Conservation (phyloP, 2,797 vertebrate species). For the Lycodopsis pacificus region DNA sequence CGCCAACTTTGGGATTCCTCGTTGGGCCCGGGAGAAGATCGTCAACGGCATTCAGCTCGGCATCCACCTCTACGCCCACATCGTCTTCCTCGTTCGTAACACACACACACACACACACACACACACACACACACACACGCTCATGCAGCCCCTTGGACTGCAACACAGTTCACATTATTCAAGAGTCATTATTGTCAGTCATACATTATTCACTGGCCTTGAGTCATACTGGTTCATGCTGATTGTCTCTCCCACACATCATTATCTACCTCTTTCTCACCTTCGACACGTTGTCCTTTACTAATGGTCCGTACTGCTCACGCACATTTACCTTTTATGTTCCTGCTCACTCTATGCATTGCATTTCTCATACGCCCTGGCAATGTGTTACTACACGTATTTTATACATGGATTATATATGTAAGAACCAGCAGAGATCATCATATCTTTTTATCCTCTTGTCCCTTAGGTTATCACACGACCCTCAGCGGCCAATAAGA, state of each 20-base stretch:
- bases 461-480: slow-evolving; percentile 89
- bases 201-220: slow-evolving; percentile 68
- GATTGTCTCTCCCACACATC: slow-evolving; percentile 70
- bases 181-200: slow-evolving; percentile 62
- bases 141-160: slow-evolving; percentile 29
- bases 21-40: slow-evolving; percentile 96
- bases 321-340: slow-evolving; percentile 33
- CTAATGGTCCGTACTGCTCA: slow-evolving; percentile 48
- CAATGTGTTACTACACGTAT: not conserved
- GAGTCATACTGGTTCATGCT: slow-evolving; percentile 59
- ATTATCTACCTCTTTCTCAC: slow-evolving; percentile 65
- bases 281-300: slow-evolving; percentile 59
- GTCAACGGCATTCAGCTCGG: slow-evolving; percentile 95
- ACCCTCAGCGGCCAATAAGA: slow-evolving; percentile 95
- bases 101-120: slow-evolving; percentile 9
- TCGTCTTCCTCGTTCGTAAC: slow-evolving; percentile 90
- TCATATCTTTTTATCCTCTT: not conserved
- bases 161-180: slow-evolving; percentile 50
- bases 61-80: slow-evolving; percentile 93
- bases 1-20: slow-evolving; percentile 94
- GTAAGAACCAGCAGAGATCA: not conserved
- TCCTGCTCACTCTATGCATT: slow-evolving; percentile 27
- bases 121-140: slow-evolving; percentile 4
- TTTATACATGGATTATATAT: not conserved
- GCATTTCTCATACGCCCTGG: slow-evolving; percentile 1